These are phyloP conservation scores for Porites lobata DNA, from an alignment of 92 coral and sea anemone genomes.

Conservation along the genomic window DNA sequence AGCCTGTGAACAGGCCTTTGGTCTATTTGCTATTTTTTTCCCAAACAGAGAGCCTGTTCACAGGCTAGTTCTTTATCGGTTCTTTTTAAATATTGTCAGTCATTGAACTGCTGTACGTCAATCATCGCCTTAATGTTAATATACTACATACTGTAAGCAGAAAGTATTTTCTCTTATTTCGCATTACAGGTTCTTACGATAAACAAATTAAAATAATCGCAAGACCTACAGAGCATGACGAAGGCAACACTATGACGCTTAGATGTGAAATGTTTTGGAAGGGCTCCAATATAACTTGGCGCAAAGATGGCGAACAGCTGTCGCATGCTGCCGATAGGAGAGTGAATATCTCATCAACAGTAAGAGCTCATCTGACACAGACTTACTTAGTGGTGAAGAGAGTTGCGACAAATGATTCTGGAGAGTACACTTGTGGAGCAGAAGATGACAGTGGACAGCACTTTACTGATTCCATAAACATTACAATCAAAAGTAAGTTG, in stretches of 20 bases:
- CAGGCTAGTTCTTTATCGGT: too few species aligned
- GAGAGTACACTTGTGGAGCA: conserved; percentile 58
- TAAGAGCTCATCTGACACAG: neutral
- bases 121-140: too few species aligned
- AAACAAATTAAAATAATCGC: neutral
- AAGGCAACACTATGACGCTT: neutral
- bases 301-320: conserved; percentile 3
- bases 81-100: too few species aligned
- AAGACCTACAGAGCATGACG: neutral
- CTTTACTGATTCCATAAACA: neutral
- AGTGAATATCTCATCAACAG: neutral
- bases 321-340: conserved; percentile 3
- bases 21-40: too few species aligned
- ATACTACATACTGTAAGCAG: too few species aligned
- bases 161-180: neutral
- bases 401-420: conserved; percentile 50
- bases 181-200: neutral
- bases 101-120: too few species aligned
- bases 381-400: conserved; percentile 2
- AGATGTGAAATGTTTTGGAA: conserved; percentile 4
- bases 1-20: too few species aligned
- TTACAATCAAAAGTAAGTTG: conserved; percentile 62
- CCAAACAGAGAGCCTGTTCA: too few species aligned
- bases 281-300: conserved; percentile 10
- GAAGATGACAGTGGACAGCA: neutral